These are phyloP conservation scores for Lissonota sp. DNA, from an alignment of 2,888 invertebrate species.

Conservation along the genomic window DNA sequence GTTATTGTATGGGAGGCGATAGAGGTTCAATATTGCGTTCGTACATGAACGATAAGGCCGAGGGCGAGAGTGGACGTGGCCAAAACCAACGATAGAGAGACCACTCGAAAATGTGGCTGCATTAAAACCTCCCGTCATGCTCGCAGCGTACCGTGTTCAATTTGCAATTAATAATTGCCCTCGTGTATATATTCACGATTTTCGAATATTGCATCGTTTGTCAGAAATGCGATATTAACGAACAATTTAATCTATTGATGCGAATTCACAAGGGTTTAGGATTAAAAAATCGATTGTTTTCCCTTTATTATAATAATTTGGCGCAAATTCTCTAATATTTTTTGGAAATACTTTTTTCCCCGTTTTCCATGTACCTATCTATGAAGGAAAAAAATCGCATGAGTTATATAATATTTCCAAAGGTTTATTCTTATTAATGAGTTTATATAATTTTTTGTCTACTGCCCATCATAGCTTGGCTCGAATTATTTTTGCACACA, in stretches of 20 bases:
- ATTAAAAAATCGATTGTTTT: background rate
- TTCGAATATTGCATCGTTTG: background rate
- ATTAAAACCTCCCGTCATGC: slow-evolving; percentile 7
- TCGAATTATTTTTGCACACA: no score
- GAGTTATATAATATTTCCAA: no score
- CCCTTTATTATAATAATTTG: background rate
- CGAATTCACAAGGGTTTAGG: background rate
- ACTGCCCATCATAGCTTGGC: no score
- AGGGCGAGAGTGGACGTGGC: slow-evolving; percentile 13
- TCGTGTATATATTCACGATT: background rate
- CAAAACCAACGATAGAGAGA: background rate
- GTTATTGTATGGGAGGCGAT: slow-evolving; percentile 7
- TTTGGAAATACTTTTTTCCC: no score
- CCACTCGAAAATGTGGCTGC: slow-evolving; percentile 28
- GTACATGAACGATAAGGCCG: slow-evolving; percentile 48
- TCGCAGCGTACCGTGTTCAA: slow-evolving; percentile 5
- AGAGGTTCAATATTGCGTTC: slow-evolving; percentile 40
- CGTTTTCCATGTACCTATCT: no score
- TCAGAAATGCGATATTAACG: background rate
- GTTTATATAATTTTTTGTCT: no score
- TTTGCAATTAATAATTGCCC: slow-evolving; percentile 40
- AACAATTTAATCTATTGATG: slow-evolving; percentile 1
- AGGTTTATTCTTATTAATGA: no score
- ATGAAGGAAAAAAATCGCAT: no score
- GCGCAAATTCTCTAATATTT: no score